Evolutionary conservation across 2,888 invertebrate species (phyloP), one percentile per base, ranked within the genome.

Genomic region (Bimastos eiseni): DNA sequence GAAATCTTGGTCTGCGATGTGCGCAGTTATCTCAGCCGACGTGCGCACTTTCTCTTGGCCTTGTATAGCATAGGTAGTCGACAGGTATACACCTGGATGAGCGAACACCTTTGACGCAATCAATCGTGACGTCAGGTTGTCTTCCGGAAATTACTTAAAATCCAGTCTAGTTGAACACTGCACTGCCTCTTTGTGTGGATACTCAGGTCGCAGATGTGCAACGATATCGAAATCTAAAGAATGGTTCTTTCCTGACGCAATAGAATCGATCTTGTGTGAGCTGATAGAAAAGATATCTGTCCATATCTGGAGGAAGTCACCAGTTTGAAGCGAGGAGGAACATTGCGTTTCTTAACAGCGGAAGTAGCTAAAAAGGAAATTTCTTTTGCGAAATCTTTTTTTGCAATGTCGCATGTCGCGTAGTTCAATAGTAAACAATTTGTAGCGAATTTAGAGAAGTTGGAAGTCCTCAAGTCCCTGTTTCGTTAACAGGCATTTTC

Each of bases 21-120:
- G 70, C 70, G 70, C 70, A 70, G 70, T 70, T 70, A 70, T 0
- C 70, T n/a, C n/a, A n/a, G n/a, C 70, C n/a, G 30, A 70, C 70
- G 70, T 70, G 70, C 70, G 30, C n/a, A 11, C 70, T 0, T 30
- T 70, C 70, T n/a, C 11, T n/a, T n/a, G 70, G 70, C 13, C 1
- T 70, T 70, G 30, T 70, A 70, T 70, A 70, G 70, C 70, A 70
- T 70, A 70, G 70, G 70, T 70, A n/a, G 70, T 70, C 70, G n/a
- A 70, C 70, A 70, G 70, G 70, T 70, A n/a, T 70, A n/a, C 49
- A 21, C n/a, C 6, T 70, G 5, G 70, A 70, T 70, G 70, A 70
- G 70, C 70, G n/a, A 8, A 30, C 70, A 70, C n/a, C 70, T 55
- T 70, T 70, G 70, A 70, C 70, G 70, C n/a, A 70, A 70, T 70